These are phyloP conservation scores for Xiphorhynchus erythropygius DNA, from an alignment of 2,797 vertebrate species.

Conservation along the genomic window DNA sequence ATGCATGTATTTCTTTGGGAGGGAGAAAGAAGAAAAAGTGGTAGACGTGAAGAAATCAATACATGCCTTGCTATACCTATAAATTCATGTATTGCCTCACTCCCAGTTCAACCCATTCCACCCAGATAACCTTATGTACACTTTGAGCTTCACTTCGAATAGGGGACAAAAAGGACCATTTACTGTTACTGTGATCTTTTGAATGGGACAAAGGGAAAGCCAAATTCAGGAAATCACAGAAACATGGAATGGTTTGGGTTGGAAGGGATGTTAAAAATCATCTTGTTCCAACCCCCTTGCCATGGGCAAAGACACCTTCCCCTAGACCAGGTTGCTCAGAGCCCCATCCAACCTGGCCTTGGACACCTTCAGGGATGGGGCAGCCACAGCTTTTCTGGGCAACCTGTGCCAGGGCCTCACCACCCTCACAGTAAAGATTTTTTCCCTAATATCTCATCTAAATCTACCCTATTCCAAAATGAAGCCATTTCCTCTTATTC, in stretches of 20 bases:
- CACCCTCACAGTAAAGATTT: not conserved
- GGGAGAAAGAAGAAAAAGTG: not conserved
- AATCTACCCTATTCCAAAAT: not conserved
- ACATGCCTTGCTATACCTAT: not conserved
- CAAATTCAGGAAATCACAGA: not conserved
- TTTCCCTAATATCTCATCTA: not conserved
- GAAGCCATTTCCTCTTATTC: not conserved
- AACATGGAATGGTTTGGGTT: not conserved
- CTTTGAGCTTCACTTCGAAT: not conserved
- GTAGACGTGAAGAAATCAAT: not conserved
- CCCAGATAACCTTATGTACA: not conserved
- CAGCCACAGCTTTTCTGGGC: not conserved
- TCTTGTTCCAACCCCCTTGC: fast-evolving
- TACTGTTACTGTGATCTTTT: not conserved
- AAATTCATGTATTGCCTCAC: not conserved
- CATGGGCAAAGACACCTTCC: not conserved
- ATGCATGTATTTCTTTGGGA: not conserved
- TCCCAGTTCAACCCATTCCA: not conserved
- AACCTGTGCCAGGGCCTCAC: not conserved
- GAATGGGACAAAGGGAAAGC: not conserved
- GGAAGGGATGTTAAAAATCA: not conserved
- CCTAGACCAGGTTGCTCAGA: fast-evolving
- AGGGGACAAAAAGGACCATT: not conserved
- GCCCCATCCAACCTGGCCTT: not conserved
- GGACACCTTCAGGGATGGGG: not conserved